Base-by-base conservation (phyloP, 2,113 vertebrate species). In the Penelope pileata region DNA sequence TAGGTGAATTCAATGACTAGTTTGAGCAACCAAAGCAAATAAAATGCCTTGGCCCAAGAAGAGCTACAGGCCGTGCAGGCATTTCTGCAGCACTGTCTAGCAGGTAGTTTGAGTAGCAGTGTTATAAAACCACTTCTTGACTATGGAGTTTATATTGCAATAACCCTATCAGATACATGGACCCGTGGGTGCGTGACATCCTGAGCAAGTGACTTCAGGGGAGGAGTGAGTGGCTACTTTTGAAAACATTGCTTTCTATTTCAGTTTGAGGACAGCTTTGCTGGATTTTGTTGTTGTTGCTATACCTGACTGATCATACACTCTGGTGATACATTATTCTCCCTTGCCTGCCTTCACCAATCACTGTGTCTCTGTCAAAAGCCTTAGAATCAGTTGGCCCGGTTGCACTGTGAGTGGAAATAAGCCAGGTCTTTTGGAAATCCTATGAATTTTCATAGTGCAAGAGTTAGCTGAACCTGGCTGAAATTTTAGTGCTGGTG, bases 221-320 rank as follows among this genome's bases (percentile, higher is more conserved):
- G 60, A 70, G 64, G 59, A 92, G 26, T 9, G 36, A 66, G 47
- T 7, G 34, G 48, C 73, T 90, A 1, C 48, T 68, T 83, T 72
- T 34, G 48, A 78, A 88, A 92, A 72, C 36, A 51, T 60, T 53
- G 23, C 43, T 70, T 95, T 91, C 60, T 93, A 78, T 94, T 95
- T 95, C 84, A 68, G 73, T 91, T 60, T 86, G 60, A 72, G 64
- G 85, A 48, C 26, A 81, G 64, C 23, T 78, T 83, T 88, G 47
- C 64, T 77, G 63, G 16, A 42, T 83, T 83, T 93, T 6, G 6
- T 56, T 94, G 79, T 76, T 94, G 85, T 72, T 93, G 90, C 64
- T 83, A 47, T 62, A 93, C 82, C 86, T 90, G 92, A 72, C 76
- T 86, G 93, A 96, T 94, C 60, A 73, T 78, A 18, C 91, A 53